These are phyloP conservation scores for Oryzias sinensis DNA, from an alignment of 2,797 vertebrate species.

Conservation along the genomic window DNA sequence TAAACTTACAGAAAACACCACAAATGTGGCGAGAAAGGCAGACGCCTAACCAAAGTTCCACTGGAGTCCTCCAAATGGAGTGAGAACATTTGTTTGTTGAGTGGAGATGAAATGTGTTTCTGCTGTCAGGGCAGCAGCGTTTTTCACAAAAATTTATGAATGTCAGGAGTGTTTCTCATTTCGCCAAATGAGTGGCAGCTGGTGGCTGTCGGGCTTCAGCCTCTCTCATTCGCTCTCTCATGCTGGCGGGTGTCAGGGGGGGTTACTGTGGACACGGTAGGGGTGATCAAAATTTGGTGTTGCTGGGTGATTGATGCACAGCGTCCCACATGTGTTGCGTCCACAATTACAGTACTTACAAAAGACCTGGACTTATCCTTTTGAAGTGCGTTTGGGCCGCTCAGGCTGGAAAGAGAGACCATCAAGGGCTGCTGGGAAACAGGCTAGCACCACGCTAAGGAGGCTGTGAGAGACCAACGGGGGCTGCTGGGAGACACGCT, in stretches of 20 bases:
- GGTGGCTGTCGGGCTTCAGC: slow-evolving; percentile 3
- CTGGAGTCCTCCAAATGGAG: no score
- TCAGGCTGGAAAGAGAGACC: slow-evolving; percentile 59
- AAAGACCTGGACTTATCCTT: slow-evolving; percentile 63
- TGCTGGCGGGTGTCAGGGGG: slow-evolving; percentile 53
- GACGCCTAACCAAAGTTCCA: no score
- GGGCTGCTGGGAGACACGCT: no score
- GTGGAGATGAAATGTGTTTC: background rate
- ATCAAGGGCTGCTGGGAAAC: slow-evolving; percentile 54
- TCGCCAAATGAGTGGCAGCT: slow-evolving; percentile 14
- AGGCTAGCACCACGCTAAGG: slow-evolving; percentile 11
- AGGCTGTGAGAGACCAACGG: no score
- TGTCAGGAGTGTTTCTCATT: background rate
- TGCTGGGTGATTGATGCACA: slow-evolving; percentile 59
- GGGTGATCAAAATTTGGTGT: slow-evolving; percentile 66
- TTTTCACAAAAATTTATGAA: no score
- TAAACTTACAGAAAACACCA: no score
- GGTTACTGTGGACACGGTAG: slow-evolving; percentile 28
- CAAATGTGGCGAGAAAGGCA: no score
- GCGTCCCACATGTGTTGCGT: slow-evolving; percentile 64
- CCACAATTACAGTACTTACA: slow-evolving; percentile 75
- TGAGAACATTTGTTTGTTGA: no score
- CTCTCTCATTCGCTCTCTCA: slow-evolving; percentile 19
- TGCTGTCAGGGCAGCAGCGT: background rate
- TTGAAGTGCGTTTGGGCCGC: slow-evolving; percentile 65